Base-by-base conservation (phyloP, 1,140 invertebrate genomes). In the Drosophila littoralis region DNA sequence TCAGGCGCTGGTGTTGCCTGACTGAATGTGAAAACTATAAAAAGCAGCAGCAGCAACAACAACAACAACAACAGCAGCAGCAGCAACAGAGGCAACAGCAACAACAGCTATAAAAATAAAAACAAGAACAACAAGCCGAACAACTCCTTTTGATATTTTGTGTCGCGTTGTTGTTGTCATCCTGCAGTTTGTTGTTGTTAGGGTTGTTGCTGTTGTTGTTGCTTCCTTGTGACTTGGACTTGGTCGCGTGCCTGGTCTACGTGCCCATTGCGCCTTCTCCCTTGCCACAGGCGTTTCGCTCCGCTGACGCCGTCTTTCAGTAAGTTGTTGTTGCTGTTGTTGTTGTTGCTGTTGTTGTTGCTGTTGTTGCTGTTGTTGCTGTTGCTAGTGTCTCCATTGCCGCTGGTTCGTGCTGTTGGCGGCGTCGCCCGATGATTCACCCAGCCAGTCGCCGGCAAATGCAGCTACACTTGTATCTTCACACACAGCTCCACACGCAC, bases 191-290 rank as follows among this genome's bases (percentile, higher is more conserved):
- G 64, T 15, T 50, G 17, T 10, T 46, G 59, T 42, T 46, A 46
- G 8, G 55, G 17, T 2, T 28, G 59, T 36, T 46, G 54, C 7
- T 64, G 50, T 15, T 50, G 33, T 15, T 58, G 48, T 17, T 48
- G 65, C 15, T 57, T 46, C 42, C 61, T 63, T 68, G 59, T 45
- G 77, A 59, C 76, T 65, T 84, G 81, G 77, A 73, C 38, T 79
- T 69, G 80, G 81, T 84, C 81, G 81, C 81, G 81, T 84, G 81
- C 68, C 73, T 67, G 55, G 42, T 60, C 40, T 73, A 68, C 55
- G 63, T 72, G 63, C 50, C 42, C 59, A 28, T 7, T 70, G 48
- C 58, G 38, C 40, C 33, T 9, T 46, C 36, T n/a, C 48, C 13
- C 60, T 33, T 43, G 59, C 63, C 40, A 59, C 43, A 65, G 61